A percentile compares a stretch with the other conserved stretches of the same genome.
These are phyloP conservation scores for Rhagonycha fulva DNA, from an alignment of 2,888 invertebrate genomes.

Conservation along the genomic window DNA sequence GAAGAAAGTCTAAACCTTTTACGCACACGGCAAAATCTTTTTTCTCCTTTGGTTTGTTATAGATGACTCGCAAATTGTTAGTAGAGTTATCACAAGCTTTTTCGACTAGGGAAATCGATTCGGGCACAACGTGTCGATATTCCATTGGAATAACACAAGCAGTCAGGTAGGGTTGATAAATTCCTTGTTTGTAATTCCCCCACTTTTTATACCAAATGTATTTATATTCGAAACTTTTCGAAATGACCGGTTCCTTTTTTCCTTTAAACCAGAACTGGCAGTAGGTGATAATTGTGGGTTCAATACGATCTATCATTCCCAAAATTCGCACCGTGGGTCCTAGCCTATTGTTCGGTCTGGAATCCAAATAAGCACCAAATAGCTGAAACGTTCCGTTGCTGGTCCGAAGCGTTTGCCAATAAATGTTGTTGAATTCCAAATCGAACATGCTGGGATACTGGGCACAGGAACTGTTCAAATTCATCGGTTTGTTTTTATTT, in stretches of 20 bases:
- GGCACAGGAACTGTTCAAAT: conserved; percentile 75
- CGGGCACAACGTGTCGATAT: conserved; percentile 73
- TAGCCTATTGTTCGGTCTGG: conserved; percentile 73
- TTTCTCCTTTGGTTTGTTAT: conserved; percentile 72
- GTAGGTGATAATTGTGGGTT: conserved; percentile 79
- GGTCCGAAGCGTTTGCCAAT: conserved; percentile 87
- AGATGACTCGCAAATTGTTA: conserved; percentile 82
- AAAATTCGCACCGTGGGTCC: conserved; percentile 85
- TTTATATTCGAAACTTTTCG: conserved; percentile 86
- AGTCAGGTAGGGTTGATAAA: conserved; percentile 88
- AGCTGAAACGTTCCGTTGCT: conserved; percentile 88
- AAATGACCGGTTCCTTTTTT: conserved; percentile 78
- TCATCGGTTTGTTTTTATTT: conserved; percentile 75
- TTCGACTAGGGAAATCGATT: conserved; percentile 85
- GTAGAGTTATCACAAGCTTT: conserved; percentile 83
- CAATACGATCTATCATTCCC: conserved; percentile 85
- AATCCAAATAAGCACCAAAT: conserved; percentile 89
- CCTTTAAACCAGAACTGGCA: conserved; percentile 92
- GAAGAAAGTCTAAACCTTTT: conserved; percentile 90
- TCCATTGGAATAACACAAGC: conserved; percentile 85
- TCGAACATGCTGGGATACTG: conserved; percentile 89
- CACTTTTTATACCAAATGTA: conserved; percentile 94
- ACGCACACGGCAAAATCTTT: conserved; percentile 91
- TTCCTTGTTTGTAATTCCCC: conserved; percentile 91
- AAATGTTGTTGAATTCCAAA: conserved; percentile 89